Evolutionary conservation across 2,888 invertebrate species (phyloP), one percentile per base, ranked within the genome.

Genomic region (Urechis unicinctus): DNA sequence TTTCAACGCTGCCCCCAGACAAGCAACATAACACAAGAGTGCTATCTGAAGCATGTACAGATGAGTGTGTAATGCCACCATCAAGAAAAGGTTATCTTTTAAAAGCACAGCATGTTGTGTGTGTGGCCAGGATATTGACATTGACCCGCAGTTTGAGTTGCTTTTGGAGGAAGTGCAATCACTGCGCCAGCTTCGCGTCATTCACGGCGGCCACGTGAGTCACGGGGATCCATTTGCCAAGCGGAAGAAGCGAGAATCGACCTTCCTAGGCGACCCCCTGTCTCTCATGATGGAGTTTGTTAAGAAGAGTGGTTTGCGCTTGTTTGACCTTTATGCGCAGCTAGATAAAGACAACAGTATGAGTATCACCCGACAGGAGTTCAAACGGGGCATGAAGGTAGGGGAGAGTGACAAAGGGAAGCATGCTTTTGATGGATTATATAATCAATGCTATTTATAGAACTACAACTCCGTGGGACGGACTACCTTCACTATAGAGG

Each of bases 271-370:
- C 30, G 55, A 55, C 31, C 55, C 55, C 3, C 29, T 55, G 28
- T 17, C 22, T 4, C 21, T 55, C 22, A 29, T 55, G 28, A 28
- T 55, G 43, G 50, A 41, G 17, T 26, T 46, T 30, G 44, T 55
- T 9, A 50, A 51, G 50, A 5, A 42, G 43, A 50, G 50, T 30
- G 31, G 25, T 21, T 50, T 55, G 28, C 50, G 55, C 3, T 29
- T 55, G 50, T 45, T 56, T 45, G 55, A 55, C 44, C n/a, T 55
- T 5, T 55, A 51, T 28, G 29, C 55, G 2, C 55, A 55, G 31
- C 45, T 55, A 6, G 55, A 55, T 44, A 55, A 55, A 25, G 55
- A 55, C 55, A 55, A 55, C 42, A 55, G 55, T 25, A 26, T 26
- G 43, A 55, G 21, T 21, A 31, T 55, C 28, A 28, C 50, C 42